Evolutionary conservation across 2,113 vertebrate species (phyloP).

Genomic region (Conger conger): DNA sequence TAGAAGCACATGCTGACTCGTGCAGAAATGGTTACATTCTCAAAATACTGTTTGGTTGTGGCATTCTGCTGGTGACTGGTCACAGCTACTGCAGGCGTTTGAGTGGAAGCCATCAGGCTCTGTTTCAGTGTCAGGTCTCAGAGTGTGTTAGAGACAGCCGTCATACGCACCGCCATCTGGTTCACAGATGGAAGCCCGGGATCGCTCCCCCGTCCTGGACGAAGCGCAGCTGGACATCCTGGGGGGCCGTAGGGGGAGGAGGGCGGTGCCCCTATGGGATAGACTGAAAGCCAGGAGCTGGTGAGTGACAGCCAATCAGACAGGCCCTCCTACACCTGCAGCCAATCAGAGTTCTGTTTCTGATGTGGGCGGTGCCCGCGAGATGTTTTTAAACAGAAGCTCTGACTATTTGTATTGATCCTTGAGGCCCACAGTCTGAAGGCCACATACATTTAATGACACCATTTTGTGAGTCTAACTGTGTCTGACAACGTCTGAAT

Average conservation of each 20-base stretch:
- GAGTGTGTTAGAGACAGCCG: background rate
- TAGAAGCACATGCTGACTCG: background rate
- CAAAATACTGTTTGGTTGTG: background rate
- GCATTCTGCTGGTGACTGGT: background rate
- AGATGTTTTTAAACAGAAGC: background rate
- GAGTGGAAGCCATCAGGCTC: background rate
- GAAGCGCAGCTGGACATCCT: constrained; percentile 56
- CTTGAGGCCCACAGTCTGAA: no score
- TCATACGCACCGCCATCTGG: background rate
- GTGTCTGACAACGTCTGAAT: no score
- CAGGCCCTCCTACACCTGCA: background rate
- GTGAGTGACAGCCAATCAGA: constrained; percentile 45
- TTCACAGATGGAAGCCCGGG: constrained; percentile 45
- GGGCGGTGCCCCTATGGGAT: constrained; percentile 33
- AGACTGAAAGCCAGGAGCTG: constrained; percentile 44
- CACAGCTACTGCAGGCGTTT: background rate
- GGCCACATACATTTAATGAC: no score
- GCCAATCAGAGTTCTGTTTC: background rate
- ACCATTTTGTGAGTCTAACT: no score
- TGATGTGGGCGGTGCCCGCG: no score
- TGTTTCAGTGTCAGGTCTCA: no score
- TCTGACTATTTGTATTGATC: no score
- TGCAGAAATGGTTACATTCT: no score
- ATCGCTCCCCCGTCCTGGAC: constrained; percentile 32
- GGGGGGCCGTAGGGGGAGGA: constrained; percentile 38